phyloP scores from a whole-genome alignment of 1,140 invertebrate species.

The Radopholus similis region DNA sequence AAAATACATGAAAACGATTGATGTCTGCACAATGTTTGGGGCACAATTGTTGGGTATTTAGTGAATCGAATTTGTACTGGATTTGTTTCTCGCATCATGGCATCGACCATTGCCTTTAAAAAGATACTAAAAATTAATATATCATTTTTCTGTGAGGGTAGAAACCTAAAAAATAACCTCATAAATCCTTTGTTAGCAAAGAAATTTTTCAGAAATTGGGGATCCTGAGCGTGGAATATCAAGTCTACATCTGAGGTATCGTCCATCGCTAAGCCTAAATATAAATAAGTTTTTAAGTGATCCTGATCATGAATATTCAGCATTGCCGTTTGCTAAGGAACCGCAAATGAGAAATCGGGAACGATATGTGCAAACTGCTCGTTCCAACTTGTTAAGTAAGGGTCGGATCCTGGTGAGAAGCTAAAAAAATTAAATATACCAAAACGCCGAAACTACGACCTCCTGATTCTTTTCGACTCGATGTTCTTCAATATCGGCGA shows the following conservation, averaged over 20 bases:
- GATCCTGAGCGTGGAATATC: constrained; percentile 19
- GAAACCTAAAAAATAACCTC: constrained; percentile 15
- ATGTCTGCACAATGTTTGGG: neutral
- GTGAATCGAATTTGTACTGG: too few species aligned
- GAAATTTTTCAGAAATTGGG: constrained; percentile 23
- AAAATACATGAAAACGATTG: neutral
- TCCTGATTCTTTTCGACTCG: too few species aligned
- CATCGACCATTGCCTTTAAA: constrained; percentile 24
- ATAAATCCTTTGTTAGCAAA: constrained; percentile 3
- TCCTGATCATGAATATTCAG: too few species aligned
- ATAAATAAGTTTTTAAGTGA: too few species aligned
- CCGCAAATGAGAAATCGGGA: constrained; percentile 38
- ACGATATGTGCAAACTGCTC: neutral
- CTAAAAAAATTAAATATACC: neutral
- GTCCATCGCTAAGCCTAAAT: constrained; percentile 20
- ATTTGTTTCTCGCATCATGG: too few species aligned
- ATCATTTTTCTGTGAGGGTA: neutral
- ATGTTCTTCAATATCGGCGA: too few species aligned
- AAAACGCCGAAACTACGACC: too few species aligned
- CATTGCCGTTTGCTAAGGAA: constrained; percentile 20
- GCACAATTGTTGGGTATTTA: too few species aligned
- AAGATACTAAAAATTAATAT: constrained; percentile 27
- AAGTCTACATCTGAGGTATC: constrained; percentile 25
- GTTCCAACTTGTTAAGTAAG: neutral
- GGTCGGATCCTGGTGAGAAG: neutral